Percentiles rank a stretch among this genome's conserved stretches.
phyloP scores from a whole-genome alignment of 2,113 vertebrate species.

The Rynchops niger region DNA sequence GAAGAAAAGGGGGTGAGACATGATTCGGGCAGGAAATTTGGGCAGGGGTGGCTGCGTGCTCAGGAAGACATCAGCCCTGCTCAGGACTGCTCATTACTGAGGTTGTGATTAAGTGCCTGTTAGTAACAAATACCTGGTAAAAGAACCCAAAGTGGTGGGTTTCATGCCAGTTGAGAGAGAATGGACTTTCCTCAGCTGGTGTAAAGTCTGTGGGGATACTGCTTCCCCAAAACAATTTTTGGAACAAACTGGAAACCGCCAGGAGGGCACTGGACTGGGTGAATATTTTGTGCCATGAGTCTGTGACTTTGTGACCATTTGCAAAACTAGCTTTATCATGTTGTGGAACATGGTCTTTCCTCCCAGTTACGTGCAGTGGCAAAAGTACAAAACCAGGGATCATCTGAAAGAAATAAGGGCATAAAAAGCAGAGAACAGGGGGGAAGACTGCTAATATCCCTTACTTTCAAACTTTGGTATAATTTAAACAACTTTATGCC shows the following conservation, averaged over 20 bases:
- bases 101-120: background rate
- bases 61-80: background rate
- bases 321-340: background rate
- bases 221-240: background rate
- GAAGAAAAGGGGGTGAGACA: background rate
- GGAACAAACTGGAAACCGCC: background rate
- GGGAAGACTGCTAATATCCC: background rate
- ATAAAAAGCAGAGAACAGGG: background rate
- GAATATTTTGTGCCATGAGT: background rate
- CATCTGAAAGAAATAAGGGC: background rate
- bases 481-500: background rate
- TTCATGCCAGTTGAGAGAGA: background rate
- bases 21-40: background rate
- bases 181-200: background rate
- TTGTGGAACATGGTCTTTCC: background rate
- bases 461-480: background rate
- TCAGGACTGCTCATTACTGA: background rate
- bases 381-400: background rate
- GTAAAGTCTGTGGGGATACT: background rate
- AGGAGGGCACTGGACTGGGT: background rate
- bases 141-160: fast-evolving
- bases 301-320: background rate
- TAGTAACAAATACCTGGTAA: background rate
- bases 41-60: background rate
- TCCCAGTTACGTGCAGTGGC: background rate